These are phyloP conservation scores for Rissa tridactyla DNA, from an alignment of 2,113 vertebrate species.

Conservation along the genomic window DNA sequence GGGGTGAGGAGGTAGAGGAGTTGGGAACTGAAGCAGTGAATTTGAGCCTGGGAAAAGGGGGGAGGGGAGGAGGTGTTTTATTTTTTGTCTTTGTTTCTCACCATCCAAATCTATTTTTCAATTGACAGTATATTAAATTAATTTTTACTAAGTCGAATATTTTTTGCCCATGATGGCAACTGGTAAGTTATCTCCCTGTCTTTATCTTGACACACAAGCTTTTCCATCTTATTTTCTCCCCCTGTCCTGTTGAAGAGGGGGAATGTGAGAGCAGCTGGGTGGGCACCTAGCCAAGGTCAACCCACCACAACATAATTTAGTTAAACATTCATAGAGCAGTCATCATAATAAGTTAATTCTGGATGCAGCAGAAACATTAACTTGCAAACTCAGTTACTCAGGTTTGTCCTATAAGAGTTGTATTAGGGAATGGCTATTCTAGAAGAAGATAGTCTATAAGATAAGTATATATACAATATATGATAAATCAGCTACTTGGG, in stretches of 20 bases:
- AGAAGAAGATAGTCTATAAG: background rate
- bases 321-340: background rate
- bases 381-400: background rate
- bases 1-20: background rate
- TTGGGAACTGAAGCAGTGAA: background rate
- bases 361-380: background rate
- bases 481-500: background rate
- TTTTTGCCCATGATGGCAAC: background rate
- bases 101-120: background rate
- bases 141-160: background rate
- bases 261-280: background rate
- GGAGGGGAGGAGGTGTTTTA: background rate
- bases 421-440: background rate
- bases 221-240: background rate
- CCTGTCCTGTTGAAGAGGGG: background rate
- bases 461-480: background rate
- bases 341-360: background rate
- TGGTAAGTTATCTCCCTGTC: background rate
- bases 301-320: background rate
- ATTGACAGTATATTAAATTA: background rate
- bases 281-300: background rate
- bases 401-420: background rate
- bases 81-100: background rate
- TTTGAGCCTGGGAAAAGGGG: background rate
- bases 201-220: background rate